A percentile compares a stretch with the other conserved stretches of the same genome.
Evolutionary conservation across 2,797 vertebrate genomes (phyloP).

Genomic region (Hephaestus fuliginosus): DNA sequence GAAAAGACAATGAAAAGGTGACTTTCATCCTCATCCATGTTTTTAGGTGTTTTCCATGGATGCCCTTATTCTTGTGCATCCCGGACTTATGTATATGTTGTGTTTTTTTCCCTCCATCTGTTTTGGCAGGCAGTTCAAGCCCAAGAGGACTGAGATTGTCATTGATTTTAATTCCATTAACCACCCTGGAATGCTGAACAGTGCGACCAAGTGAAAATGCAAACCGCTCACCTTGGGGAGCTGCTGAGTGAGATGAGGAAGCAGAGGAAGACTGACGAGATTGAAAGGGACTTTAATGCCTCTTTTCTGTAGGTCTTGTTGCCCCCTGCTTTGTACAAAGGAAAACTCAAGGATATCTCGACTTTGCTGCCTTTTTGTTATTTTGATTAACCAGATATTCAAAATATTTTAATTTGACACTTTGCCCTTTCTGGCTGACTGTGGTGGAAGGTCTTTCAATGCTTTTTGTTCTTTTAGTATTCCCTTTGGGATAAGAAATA

Average conservation of each 20-base stretch:
- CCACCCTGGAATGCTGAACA: constrained; percentile 76
- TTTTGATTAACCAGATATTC: constrained; percentile 55
- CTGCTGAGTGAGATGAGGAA: constrained; percentile 16
- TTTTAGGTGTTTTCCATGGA: not conserved
- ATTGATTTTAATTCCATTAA: constrained; percentile 97
- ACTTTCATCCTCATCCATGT: constrained; percentile 22
- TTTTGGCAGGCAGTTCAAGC: constrained; percentile 90
- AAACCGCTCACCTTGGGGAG: constrained; percentile 52
- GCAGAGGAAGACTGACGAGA: constrained; percentile 28
- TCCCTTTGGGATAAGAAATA: constrained; percentile 18
- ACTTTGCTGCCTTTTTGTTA: constrained; percentile 57
- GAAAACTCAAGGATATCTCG: constrained; percentile 54
- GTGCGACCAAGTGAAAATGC: constrained; percentile 54
- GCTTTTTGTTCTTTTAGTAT: not conserved
- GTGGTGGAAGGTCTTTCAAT: constrained; percentile 20
- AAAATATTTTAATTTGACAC: constrained; percentile 46
- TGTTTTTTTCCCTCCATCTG: constrained; percentile 49
- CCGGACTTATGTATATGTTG: not conserved
- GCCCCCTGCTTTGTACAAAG: constrained; percentile 57
- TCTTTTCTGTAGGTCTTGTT: constrained; percentile 42
- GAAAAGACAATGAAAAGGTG: constrained; percentile 32
- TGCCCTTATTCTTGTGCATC: constrained; percentile 38
- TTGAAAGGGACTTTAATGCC: constrained; percentile 64
- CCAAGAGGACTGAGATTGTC: constrained; percentile 90
- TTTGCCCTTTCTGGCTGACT: constrained; percentile 15